A percentile compares a stretch with the other conserved stretches of the same genome.
phyloP scores from a whole-genome alignment of 2,888 invertebrate species.

The Epistrophe eligans region DNA sequence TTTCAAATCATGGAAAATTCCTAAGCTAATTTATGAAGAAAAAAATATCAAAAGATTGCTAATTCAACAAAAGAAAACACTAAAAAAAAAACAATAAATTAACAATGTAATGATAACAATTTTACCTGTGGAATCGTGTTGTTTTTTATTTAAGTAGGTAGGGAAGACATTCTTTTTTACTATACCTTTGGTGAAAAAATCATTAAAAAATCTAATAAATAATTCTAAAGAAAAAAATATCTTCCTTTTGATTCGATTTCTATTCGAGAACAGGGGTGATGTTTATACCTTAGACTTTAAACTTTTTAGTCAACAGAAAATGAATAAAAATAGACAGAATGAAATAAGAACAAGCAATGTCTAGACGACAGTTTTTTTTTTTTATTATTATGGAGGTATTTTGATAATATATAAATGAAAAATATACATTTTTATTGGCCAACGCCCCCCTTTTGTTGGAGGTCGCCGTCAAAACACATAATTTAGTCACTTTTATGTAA shows the following conservation, averaged over 20 bases:
- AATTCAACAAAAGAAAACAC: conserved; percentile 7
- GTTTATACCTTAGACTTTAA: background rate
- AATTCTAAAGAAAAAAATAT: conserved; percentile 10
- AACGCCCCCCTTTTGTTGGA: conserved; percentile 44
- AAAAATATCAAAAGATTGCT: conserved; percentile 2
- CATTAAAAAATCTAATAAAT: conserved; percentile 36
- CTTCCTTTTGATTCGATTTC: conserved; percentile 11
- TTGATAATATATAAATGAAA: conserved; percentile 43
- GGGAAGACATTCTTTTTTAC: background rate
- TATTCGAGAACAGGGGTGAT: conserved; percentile 8
- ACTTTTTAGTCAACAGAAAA: conserved; percentile 11
- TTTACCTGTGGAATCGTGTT: conserved; percentile 17
- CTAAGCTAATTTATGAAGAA: conserved; percentile 3
- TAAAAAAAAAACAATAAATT: conserved; percentile 24
- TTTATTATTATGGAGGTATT: conserved; percentile 11
- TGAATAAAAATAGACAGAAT: conserved; percentile 38
- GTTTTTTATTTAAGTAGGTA: no score
- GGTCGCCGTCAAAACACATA: conserved; percentile 33
- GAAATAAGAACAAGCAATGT: conserved; percentile 47
- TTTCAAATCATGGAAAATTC: conserved; percentile 9
- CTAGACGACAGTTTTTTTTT: conserved; percentile 67
- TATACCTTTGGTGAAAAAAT: conserved; percentile 22
- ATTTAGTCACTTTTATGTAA: conserved; percentile 55
- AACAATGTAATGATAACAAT: conserved; percentile 34
- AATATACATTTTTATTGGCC: conserved; percentile 39